These are phyloP conservation scores for Guaruba guarouba DNA, from an alignment of 2,113 vertebrate genomes.

Conservation along the genomic window DNA sequence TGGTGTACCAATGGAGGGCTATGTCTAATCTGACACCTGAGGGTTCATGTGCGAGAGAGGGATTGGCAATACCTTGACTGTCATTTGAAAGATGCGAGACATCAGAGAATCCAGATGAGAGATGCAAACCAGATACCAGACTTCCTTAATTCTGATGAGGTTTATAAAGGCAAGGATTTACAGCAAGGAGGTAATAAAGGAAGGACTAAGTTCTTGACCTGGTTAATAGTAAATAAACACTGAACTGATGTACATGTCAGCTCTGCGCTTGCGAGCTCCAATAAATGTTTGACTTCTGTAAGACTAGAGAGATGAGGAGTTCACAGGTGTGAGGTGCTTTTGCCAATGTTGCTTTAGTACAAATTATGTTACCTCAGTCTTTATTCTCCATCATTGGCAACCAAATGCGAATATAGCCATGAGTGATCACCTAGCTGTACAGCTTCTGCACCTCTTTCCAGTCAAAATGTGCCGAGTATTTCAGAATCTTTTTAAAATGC, in stretches of 20 bases:
- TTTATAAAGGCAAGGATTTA: neutral
- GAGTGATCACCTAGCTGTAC: neutral
- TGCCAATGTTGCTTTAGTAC: neutral
- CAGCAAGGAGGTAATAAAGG: neutral
- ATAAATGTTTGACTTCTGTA: neutral
- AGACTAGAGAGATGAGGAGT: neutral
- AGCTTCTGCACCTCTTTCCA: neutral
- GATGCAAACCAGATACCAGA: rapidly evolving
- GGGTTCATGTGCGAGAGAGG: neutral
- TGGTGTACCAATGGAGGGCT: neutral
- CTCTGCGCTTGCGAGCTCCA: neutral
- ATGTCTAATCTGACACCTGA: neutral
- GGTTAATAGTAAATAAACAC: neutral
- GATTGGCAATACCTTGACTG: neutral
- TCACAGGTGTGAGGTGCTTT: neutral
- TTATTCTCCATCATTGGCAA: neutral
- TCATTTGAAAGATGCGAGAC: neutral
- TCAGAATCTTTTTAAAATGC: neutral
- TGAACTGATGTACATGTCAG: neutral
- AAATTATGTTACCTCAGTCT: neutral
- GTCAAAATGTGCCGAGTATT: neutral
- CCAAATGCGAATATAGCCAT: neutral
- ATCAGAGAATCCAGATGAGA: neutral
- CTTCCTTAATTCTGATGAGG: neutral
- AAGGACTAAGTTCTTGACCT: neutral